A percentile compares a stretch with the other conserved stretches of the same genome.
phyloP scores from a whole-genome alignment of 30 jellyfish, hydroid and myxozoan species.

The Clytia hemisphaerica region DNA sequence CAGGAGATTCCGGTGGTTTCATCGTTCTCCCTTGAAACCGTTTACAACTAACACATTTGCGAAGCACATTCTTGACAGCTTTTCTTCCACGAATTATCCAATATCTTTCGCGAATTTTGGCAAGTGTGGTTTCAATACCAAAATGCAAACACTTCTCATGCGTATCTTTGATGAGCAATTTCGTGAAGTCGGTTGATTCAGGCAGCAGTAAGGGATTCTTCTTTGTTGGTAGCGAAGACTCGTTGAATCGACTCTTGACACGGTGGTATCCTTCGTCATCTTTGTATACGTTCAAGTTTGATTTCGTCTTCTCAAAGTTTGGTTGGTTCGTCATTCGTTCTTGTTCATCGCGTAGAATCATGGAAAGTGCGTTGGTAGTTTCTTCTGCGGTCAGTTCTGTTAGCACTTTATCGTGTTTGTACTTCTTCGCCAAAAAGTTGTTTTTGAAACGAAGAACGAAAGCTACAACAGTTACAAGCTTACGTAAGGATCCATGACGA shows the following conservation, averaged over 20 bases:
- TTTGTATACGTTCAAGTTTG: not conserved
- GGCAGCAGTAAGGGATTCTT: not conserved
- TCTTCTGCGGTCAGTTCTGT: too few species aligned
- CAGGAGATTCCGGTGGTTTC: not conserved
- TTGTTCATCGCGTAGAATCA: too few species aligned
- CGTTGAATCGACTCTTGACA: not conserved
- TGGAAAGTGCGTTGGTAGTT: too few species aligned
- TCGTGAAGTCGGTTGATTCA: not conserved
- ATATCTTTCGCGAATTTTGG: not conserved
- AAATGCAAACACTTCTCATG: not conserved
- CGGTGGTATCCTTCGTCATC: not conserved
- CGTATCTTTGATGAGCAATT: constrained; percentile 4
- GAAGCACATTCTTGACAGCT: constrained; percentile 6
- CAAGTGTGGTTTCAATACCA: constrained; percentile 11
- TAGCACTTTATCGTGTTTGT: too few species aligned
- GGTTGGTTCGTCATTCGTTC: not conserved
- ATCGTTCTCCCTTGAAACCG: not conserved
- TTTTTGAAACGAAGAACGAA: too few species aligned
- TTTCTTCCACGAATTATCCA: constrained; percentile 13
- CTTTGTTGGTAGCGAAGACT: not conserved
- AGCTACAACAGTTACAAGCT: too few species aligned
- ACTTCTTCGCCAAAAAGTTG: too few species aligned
- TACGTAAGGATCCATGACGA: too few species aligned
- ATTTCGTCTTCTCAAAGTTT: not conserved
- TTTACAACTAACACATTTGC: not conserved